Base-by-base conservation (phyloP, 1,140 invertebrate genomes). In the Dreissena rostriformis region DNA sequence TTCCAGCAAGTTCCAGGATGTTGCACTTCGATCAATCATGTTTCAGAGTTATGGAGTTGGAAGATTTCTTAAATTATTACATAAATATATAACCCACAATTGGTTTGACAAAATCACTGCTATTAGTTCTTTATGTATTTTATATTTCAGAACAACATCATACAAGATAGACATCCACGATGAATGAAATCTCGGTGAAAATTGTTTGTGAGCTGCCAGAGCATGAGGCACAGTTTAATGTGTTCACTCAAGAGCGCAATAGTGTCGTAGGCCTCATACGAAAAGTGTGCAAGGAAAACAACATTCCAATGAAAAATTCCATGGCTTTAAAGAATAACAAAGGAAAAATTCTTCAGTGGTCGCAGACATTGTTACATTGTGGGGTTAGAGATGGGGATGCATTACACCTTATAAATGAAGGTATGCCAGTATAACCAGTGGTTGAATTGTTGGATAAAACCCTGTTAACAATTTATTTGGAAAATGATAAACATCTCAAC, bases 281-380 rank as follows among this genome's bases (percentile, higher is more conserved):
- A n/a, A 84, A 84, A 49, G 66, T 78, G 17, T 77, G 82, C 39
- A 84, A 84, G 53, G 82, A 84, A 55, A 70, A 77, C 77, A 49
- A 57, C 19, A 71, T 77, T 52, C 22, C 65, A 19, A 61, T 84
- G 53, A 70, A 26, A 49, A 24, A 61, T 61, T 61, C 17, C 22
- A 61, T 61, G 17, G 49, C 68, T 5, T 26, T 84, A 15, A 22
- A 66, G 14, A 74, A 84, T n/a, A 71, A 24, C 8, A 2, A 61
- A 2, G 49, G 72, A 17, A 70, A 52, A 68, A 49, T 72, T 7
- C 55, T 84, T 28, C 82, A 77, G 17, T 84, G 82, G 82, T 84
- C 82, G 11, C 74, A 84, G 19, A 84, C 82, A 24, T 57, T 84
- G 14, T 17, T 26, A n/a, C 24, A 84, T 19, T 77, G 65, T 78